Percentiles rank a stretch among this genome's conserved stretches.
phyloP scores from a whole-genome alignment of 2,113 vertebrate genomes.

The Ornithorhynchus anatinus region DNA sequence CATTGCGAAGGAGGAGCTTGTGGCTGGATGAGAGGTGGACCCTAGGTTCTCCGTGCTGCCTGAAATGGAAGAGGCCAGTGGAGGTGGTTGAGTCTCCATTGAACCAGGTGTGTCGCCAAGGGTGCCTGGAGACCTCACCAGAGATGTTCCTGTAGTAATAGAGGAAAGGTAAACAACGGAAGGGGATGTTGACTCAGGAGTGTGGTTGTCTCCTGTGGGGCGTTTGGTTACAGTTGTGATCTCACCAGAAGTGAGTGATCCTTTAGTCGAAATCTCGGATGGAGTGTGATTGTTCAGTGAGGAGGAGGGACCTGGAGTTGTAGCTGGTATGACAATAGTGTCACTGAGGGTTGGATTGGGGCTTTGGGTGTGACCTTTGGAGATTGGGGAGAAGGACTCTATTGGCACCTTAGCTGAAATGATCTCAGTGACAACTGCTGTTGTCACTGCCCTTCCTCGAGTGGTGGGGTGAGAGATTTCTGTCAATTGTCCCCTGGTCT shows the following conservation, averaged over 20 bases:
- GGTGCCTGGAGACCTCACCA: neutral
- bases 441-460: no score
- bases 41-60: neutral
- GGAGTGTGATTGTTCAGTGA: no score
- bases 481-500: no score
- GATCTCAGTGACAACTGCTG: no score
- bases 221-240: neutral
- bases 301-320: no score
- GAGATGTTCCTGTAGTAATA: neutral
- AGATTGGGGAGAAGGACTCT: neutral
- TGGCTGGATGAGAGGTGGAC: neutral
- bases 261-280: no score
- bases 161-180: neutral
- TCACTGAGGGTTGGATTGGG: neutral
- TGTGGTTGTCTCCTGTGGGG: neutral
- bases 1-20: neutral
- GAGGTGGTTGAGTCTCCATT: no score
- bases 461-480: no score
- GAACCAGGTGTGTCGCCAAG: neutral
- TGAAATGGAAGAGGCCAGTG: neutral
- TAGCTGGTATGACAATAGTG: no score
- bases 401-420: neutral
- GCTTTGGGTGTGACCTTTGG: neutral
- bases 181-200: neutral
- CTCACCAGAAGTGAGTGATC: no score